Evolutionary conservation across 2,113 vertebrate genomes (phyloP), one percentile per base, ranked within the genome.

Genomic region (Orthonyx spaldingii): DNA sequence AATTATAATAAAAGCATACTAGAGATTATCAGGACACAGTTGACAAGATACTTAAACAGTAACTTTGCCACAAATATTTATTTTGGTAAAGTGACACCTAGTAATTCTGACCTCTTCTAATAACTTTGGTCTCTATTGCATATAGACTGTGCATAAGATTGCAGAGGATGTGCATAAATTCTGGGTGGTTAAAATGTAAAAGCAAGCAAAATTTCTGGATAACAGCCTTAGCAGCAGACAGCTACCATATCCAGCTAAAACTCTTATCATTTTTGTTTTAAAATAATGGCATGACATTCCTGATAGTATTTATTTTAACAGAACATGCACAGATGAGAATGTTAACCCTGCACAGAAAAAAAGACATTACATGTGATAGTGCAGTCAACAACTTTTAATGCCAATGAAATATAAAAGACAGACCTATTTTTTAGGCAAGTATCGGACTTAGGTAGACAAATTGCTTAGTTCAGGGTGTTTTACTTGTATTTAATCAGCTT

Each of bases 41-140:
- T 57, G 69, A 89, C 56, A 59, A 80, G 50, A 82, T 76, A 90
- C 33, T 87, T 81, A 42, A 81, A 91, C 41, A 81, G 56, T 22
- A 70, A 66, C 35, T 87, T 83, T 84, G 42, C 83, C 75, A 69
- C 52, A 81, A 52, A 91, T 70, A 89, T 93, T 94, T 89, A 64
- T 82, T 92, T 85, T 0, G 0, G 66, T 91, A 95, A 93, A 95
- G 91, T 46, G 56, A 81, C 66, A 90, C 64, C 55, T 57, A 91
- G 24, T 74, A 89, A 89, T 94, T 87, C 72, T 47, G 79, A 89
- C 61, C 60, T 74, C 53, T 72, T 82, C 80, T 89, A 86, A 24
- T 78, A 91, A 74, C n/a, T 63, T 64, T 69, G 57, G 49, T 93
- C 63, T 56, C 41, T 87, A 24, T 3, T 80, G 44, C 64, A 75